phyloP scores from a whole-genome alignment of 1,140 invertebrate genomes.

The Drosophila nasuta region DNA sequence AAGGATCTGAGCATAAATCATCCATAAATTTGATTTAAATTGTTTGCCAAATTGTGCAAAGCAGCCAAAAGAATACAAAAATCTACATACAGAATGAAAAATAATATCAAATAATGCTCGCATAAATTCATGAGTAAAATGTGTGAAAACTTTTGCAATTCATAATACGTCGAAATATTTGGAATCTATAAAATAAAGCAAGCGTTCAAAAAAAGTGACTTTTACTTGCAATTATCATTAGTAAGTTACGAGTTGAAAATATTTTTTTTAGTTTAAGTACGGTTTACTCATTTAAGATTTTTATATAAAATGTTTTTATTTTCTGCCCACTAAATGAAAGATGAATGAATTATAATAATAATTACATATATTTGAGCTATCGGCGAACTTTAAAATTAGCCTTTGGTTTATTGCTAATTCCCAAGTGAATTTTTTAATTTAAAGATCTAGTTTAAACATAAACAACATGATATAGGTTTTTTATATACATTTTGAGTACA shows the following conservation, averaged over 20 bases:
- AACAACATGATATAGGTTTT: too few species aligned
- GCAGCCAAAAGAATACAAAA: neutral
- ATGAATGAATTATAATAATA: too few species aligned
- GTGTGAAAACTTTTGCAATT: constrained; percentile 10
- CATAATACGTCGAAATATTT: constrained; percentile 6
- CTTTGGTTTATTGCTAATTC: too few species aligned
- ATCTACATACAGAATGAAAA: neutral
- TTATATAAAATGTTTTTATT: too few species aligned
- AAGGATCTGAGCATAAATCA: constrained; percentile 51
- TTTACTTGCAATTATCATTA: constrained; percentile 2
- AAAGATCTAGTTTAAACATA: too few species aligned
- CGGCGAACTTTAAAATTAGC: too few species aligned
- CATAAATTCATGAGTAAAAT: constrained; percentile 4
- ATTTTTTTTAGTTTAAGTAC: too few species aligned
- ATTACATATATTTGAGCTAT: too few species aligned
- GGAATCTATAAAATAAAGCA: constrained; percentile 11
- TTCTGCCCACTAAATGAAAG: too few species aligned
- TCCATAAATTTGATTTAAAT: constrained; percentile 61
- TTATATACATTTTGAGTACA: too few species aligned
- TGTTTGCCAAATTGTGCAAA: constrained; percentile 56
- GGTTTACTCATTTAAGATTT: too few species aligned
- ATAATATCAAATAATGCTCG: neutral
- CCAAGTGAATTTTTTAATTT: too few species aligned
- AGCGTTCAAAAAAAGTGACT: neutral
- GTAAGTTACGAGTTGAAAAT: neutral